phyloP scores from a whole-genome alignment of 2,797 vertebrate genomes.

The Avahi laniger region DNA sequence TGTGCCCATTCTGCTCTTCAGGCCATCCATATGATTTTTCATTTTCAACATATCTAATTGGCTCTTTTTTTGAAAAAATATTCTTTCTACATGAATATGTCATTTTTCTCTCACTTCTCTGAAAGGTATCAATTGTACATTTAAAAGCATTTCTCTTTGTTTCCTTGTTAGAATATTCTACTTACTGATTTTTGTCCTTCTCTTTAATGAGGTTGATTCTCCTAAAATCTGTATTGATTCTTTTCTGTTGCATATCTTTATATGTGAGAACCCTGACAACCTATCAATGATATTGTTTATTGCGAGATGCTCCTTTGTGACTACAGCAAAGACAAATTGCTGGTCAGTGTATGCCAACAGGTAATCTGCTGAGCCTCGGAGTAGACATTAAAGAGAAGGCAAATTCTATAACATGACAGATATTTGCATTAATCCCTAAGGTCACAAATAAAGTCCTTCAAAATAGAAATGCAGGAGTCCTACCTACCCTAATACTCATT shows the following conservation, averaged over 20 bases:
- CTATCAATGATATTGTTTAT: neutral
- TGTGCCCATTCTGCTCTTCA: neutral
- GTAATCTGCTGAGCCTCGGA: neutral
- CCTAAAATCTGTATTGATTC: neutral
- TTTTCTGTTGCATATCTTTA: neutral
- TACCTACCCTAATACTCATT: neutral
- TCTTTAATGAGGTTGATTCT: neutral
- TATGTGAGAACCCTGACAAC: neutral
- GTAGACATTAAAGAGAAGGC: neutral
- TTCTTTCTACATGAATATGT: neutral
- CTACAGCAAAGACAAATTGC: neutral
- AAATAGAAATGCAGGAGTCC: neutral
- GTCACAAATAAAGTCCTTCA: neutral
- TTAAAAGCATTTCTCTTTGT: neutral
- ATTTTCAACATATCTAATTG: neutral
- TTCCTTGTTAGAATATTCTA: neutral
- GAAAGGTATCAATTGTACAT: neutral
- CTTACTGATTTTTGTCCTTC: conserved; percentile 1
- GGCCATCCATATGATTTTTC: neutral
- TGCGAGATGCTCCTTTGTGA: neutral
- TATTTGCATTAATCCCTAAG: neutral
- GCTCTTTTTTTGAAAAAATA: neutral
- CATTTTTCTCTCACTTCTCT: neutral
- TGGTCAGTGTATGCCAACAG: neutral
- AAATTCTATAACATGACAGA: neutral